Evolutionary conservation across 2,888 invertebrate genomes (phyloP).

Genomic region (Lasioglossum marginatum): DNA sequence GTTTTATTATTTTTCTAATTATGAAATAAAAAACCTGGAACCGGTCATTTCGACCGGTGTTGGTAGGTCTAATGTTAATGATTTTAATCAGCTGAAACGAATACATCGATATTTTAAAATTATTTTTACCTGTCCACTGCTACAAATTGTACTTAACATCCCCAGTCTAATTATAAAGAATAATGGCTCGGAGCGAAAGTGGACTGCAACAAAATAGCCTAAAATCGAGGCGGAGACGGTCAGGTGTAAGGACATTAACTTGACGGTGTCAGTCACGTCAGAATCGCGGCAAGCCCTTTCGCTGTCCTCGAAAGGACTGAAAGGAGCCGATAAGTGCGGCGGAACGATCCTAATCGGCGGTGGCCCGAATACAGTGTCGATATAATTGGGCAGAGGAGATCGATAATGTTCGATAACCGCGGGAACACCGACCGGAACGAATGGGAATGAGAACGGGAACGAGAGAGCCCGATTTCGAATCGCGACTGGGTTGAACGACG

Average conservation of each 20-base stretch:
- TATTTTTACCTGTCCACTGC: too few species aligned
- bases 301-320: background rate
- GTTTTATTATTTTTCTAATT: too few species aligned
- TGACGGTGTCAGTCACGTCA: background rate
- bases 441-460: constrained; percentile 42
- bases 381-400: constrained; percentile 40
- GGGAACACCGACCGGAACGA: constrained; percentile 26
- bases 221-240: background rate
- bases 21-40: too few species aligned
- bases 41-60: too few species aligned
- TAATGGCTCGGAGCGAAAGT: too few species aligned
- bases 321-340: background rate
- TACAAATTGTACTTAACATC: too few species aligned
- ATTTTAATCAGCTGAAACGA: too few species aligned
- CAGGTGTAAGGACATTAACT: background rate
- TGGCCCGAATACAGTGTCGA: constrained; percentile 15
- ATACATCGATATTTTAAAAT: too few species aligned
- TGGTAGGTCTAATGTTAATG: too few species aligned
- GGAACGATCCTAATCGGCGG: constrained; percentile 13
- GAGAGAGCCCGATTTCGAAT: constrained; percentile 53
- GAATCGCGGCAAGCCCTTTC: background rate
- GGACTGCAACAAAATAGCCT: too few species aligned
- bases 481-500: constrained; percentile 18
- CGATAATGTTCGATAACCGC: constrained; percentile 32
- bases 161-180: too few species aligned